Conservation (phyloP, 2,797 vertebrate species). For the Xerus rutilus region DNA sequence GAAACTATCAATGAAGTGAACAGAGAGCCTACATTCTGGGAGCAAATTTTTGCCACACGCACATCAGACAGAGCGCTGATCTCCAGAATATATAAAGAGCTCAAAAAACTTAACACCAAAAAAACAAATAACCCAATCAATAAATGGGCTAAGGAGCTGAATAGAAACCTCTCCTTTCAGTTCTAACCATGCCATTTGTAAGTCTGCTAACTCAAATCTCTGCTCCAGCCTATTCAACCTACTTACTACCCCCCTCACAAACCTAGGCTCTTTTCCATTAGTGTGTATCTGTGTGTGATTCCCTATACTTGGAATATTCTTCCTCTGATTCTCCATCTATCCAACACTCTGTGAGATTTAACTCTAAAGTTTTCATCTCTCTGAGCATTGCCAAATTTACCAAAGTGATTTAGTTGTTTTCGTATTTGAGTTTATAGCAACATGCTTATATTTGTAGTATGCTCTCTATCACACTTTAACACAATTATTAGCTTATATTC, state of each 20-base stretch:
- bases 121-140: too few relatives aligned
- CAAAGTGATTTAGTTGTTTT: not conserved
- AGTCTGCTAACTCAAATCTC: conserved; percentile 6
- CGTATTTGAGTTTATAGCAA: not conserved
- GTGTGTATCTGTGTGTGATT: not conserved
- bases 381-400: not conserved
- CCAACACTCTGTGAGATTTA: not conserved
- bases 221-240: not conserved
- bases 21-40: too few relatives aligned
- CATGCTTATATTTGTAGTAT: not conserved
- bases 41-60: too few relatives aligned
- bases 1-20: too few relatives aligned
- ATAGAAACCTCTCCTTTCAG: not conserved
- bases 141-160: too few relatives aligned
- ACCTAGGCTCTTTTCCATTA: not conserved
- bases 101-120: too few relatives aligned
- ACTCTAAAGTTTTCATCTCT: not conserved
- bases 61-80: too few relatives aligned
- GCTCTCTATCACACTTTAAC: not conserved
- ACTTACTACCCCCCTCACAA: not conserved
- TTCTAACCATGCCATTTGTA: not conserved
- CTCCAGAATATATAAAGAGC: too few relatives aligned
- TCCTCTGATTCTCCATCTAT: not conserved
- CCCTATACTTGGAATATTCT: not conserved
- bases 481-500: not conserved